phyloP scores from a whole-genome alignment of 1,140 invertebrate genomes.

The Drosophila pallidifrons region DNA sequence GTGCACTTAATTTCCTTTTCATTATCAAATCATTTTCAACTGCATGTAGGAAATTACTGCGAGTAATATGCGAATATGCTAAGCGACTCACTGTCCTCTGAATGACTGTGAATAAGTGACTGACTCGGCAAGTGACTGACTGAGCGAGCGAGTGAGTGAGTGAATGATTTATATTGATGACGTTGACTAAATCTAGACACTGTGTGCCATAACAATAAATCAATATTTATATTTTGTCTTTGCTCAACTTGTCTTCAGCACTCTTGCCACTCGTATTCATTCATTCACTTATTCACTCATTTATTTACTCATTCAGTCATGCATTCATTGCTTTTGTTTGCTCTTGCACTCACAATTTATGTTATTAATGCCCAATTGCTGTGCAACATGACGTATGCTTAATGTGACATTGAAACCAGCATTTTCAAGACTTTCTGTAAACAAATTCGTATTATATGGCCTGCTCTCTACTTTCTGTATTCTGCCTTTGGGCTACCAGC shows the following conservation, averaged over 20 bases:
- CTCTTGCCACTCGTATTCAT: constrained; percentile 12
- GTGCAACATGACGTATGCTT: constrained; percentile 37
- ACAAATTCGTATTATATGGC: constrained; percentile 8
- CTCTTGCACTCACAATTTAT: neutral
- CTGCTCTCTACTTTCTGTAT: too few relatives aligned
- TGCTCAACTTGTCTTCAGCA: constrained; percentile 19
- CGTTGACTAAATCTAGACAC: constrained; percentile 33
- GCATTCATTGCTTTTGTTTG: constrained; percentile 7
- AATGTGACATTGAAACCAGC: constrained; percentile 12
- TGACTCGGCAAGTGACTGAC: neutral
- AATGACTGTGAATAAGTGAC: constrained; percentile 24
- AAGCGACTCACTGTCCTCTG: constrained; percentile 9
- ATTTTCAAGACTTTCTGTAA: neutral
- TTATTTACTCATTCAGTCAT: constrained; percentile 5
- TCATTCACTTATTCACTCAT: constrained; percentile 1
- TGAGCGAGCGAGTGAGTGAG: constrained; percentile 24
- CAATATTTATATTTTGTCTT: constrained; percentile 37
- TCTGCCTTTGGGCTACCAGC: neutral
- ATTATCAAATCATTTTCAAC: constrained; percentile 64
- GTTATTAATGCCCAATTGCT: constrained; percentile 24
- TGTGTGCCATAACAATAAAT: constrained; percentile 33
- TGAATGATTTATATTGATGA: constrained; percentile 59
- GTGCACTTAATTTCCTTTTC: constrained; percentile 66
- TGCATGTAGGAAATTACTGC: constrained; percentile 58
- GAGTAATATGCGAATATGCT: constrained; percentile 49